These are phyloP conservation scores for Subanguina moxae DNA, from an alignment of 1,140 invertebrate species.

Conservation along the genomic window DNA sequence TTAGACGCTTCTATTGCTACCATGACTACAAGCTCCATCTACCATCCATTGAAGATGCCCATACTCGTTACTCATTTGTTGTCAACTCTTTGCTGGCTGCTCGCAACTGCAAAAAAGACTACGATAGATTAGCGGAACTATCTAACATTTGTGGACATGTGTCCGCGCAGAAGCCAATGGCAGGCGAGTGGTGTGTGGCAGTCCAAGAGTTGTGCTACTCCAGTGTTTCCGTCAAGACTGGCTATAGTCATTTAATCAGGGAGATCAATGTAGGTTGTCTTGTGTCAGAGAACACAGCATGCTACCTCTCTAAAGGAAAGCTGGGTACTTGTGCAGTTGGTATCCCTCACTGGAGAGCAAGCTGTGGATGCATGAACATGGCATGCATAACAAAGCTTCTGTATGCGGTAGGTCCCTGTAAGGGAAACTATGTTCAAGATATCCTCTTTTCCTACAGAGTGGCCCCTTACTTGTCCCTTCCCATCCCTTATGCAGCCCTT, in stretches of 20 bases:
- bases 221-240: constrained; percentile 3
- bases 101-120: constrained; percentile 25
- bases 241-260: constrained; percentile 30
- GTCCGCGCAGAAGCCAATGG: constrained; percentile 60
- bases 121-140: constrained; percentile 40
- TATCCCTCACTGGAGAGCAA: no score
- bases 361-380: no score
- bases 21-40: constrained; percentile 37
- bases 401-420: no score
- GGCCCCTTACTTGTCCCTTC: no score
- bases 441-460: no score
- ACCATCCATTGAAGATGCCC: constrained; percentile 24
- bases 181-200: constrained; percentile 37
- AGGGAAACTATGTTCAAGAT: no score
- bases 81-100: constrained; percentile 42
- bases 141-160: constrained; percentile 55
- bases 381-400: no score
- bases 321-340: no score
- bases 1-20: constrained; percentile 35
- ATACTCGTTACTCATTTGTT: constrained; percentile 42
- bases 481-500: no score
- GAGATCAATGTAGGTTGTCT: constrained; percentile 30
- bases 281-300: neutral
- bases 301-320: neutral
- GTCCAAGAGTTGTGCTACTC: constrained; percentile 44